Evolutionary conservation across 92 coral and sea anemone genomes (phyloP).

Genomic region (Blastomussa wellsi): DNA sequence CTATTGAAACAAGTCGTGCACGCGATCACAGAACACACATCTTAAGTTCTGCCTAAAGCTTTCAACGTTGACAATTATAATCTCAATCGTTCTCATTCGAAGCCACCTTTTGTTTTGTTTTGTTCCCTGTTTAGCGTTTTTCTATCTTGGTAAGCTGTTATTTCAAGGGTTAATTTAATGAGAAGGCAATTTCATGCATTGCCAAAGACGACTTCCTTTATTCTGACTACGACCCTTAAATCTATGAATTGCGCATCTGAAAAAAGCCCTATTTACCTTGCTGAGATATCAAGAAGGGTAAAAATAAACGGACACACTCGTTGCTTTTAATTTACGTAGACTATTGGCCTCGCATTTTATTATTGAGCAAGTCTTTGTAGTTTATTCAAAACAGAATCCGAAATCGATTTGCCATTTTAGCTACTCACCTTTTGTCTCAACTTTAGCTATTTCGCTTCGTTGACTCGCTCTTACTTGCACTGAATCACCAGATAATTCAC

Average conservation of each 20-base stretch:
- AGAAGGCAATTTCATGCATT: no score
- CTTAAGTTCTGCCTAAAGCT: no score
- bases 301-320: not conserved
- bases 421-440: constrained; percentile 7
- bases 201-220: no score
- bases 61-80: no score
- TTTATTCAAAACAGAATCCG: not conserved
- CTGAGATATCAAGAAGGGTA: not conserved
- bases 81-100: no score
- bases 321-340: not conserved
- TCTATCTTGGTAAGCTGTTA: no score
- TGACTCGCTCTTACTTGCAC: not conserved
- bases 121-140: no score
- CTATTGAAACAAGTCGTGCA: not conserved
- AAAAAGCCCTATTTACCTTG: not conserved
- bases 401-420: not conserved
- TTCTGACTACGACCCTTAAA: no score
- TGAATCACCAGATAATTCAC: not conserved
- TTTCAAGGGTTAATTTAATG: no score
- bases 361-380: not conserved
- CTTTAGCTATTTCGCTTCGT: constrained; percentile 24
- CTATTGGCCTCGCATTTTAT: not conserved
- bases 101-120: no score
- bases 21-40: no score
- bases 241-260: no score